Percentiles rank a stretch among this genome's conserved stretches.
These are phyloP conservation scores for Solen grandis DNA, from an alignment of 1,140 invertebrate species.

Conservation along the genomic window DNA sequence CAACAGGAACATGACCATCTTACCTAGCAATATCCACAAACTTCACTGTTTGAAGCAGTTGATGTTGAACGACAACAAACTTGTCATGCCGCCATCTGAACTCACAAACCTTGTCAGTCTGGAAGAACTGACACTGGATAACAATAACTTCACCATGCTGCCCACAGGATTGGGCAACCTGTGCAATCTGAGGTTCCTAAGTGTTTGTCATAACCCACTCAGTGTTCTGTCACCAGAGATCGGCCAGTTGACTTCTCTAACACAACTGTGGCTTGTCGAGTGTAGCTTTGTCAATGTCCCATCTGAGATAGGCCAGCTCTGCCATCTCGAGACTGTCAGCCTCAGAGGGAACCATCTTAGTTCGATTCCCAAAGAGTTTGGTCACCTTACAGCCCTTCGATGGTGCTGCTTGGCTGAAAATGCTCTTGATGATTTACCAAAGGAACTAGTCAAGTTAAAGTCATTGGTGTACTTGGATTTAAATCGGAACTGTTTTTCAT, in stretches of 20 bases:
- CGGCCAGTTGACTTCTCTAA: conserved; percentile 63
- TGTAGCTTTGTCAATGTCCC: conserved; percentile 72
- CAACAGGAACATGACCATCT: conserved; percentile 69
- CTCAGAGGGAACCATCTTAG: conserved; percentile 68
- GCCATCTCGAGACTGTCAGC: conserved; percentile 72
- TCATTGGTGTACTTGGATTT: conserved; percentile 74
- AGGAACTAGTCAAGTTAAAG: conserved; percentile 63
- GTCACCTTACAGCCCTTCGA: conserved; percentile 63
- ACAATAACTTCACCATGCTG: conserved; percentile 77
- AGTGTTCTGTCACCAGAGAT: conserved; percentile 70
- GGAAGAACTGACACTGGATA: conserved; percentile 75
- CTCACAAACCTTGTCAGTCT: conserved; percentile 63
- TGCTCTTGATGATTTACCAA: conserved; percentile 67
- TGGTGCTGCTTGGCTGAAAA: conserved; percentile 78
- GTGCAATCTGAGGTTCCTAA: conserved; percentile 71
- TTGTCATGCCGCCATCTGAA: conserved; percentile 77
- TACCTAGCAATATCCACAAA: conserved; percentile 65
- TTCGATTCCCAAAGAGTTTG: conserved; percentile 67
- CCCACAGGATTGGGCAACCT: conserved; percentile 70
- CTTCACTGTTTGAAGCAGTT: conserved; percentile 62
- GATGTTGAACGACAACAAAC: conserved; percentile 73
- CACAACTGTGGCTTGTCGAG: conserved; percentile 74
- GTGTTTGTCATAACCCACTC: conserved; percentile 74
- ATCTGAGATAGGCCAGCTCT: conserved; percentile 69
- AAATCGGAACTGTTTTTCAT: conserved; percentile 70